Percentiles rank a stretch among this genome's conserved stretches.
Conservation (phyloP, 1,140 invertebrate genomes). For the Latrodectus geometricus region DNA sequence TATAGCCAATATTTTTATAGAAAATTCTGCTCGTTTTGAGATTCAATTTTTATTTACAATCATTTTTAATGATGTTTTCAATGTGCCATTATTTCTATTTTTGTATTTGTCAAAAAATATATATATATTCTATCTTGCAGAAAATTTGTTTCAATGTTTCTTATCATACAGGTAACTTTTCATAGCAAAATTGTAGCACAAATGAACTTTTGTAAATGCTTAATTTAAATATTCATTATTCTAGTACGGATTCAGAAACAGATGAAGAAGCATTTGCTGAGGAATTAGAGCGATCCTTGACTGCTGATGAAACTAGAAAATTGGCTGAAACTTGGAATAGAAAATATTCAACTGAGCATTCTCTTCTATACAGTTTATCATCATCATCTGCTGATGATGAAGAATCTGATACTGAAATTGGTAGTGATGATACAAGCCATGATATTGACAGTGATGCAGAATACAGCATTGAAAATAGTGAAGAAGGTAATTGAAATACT, state of each 20-base stretch:
- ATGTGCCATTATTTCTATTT: no score
- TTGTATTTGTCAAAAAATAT: no score
- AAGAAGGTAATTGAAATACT: slow-evolving; percentile 21
- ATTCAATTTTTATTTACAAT: no score
- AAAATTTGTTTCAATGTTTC: neutral
- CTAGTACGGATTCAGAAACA: slow-evolving; percentile 60
- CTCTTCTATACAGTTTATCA: slow-evolving; percentile 28
- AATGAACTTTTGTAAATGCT: no score
- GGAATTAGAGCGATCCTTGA: slow-evolving; percentile 74
- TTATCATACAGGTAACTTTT: no score
- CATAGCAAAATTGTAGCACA: no score
- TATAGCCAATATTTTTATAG: no score
- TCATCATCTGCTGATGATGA: slow-evolving; percentile 60
- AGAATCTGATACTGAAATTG: slow-evolving; percentile 59
- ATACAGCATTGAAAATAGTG: slow-evolving; percentile 67
- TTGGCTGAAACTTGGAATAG: slow-evolving; percentile 76
- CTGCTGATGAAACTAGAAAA: slow-evolving; percentile 76
- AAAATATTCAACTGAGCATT: slow-evolving; percentile 70
- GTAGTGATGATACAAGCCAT: slow-evolving; percentile 69
- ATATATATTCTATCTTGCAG: no score
- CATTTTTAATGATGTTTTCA: no score
- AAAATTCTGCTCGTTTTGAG: no score
- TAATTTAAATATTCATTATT: neutral
- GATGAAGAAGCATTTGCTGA: slow-evolving; percentile 75
- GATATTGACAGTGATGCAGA: slow-evolving; percentile 75